Evolutionary conservation across 2,888 invertebrate genomes (phyloP).

Genomic region (Nudaria mundana): DNA sequence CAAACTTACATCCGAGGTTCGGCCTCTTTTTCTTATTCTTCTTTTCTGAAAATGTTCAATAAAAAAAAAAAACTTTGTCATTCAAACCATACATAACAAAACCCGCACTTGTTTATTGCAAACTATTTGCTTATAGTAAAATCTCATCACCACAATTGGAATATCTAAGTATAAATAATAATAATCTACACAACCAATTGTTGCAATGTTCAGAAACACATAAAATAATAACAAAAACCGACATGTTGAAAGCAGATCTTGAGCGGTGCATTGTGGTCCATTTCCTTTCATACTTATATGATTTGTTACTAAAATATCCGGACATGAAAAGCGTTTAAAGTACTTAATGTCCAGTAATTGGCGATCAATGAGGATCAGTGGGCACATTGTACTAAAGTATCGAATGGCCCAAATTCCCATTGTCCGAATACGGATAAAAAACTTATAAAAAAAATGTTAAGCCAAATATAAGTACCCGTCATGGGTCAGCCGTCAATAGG

Average conservation of each 20-base stretch:
- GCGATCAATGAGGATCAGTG: constrained; percentile 81
- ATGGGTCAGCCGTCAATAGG: constrained; percentile 58
- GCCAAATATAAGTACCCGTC: constrained; percentile 56
- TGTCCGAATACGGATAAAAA: constrained; percentile 62
- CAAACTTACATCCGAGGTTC: no score
- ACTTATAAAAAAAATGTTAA: constrained; percentile 52
- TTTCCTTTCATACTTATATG: constrained; percentile 67
- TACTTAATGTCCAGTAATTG: constrained; percentile 82
- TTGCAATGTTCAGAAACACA: constrained; percentile 52
- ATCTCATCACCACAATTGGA: constrained; percentile 39
- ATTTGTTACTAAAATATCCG: constrained; percentile 79
- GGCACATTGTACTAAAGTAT: constrained; percentile 76
- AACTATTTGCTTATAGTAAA: constrained; percentile 43
- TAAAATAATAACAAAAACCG: constrained; percentile 60
- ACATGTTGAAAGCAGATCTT: constrained; percentile 65
- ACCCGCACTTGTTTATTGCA: constrained; percentile 38
- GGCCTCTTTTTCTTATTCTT: neutral
- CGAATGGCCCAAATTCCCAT: constrained; percentile 56
- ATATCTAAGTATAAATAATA: no score
- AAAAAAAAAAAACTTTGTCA: neutral
- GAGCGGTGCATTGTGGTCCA: constrained; percentile 62
- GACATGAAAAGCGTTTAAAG: constrained; percentile 75
- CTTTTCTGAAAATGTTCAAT: neutral
- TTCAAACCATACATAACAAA: neutral
- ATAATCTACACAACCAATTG: constrained; percentile 53